Conservation (phyloP, 1,140 invertebrate species). For the Camponotus vicinus region DNA sequence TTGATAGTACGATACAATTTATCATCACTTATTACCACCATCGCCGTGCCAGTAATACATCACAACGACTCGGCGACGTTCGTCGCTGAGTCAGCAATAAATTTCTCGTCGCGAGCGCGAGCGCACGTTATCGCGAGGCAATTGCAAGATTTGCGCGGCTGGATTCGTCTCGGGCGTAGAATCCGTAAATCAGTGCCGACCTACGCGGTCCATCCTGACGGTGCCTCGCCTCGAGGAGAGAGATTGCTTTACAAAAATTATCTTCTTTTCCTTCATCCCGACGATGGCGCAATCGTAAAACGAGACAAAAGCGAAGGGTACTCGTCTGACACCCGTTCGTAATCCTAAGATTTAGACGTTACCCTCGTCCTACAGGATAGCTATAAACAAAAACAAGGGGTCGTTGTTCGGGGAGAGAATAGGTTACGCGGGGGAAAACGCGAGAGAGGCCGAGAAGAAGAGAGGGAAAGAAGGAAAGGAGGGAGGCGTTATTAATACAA, state of each 20-base stretch:
- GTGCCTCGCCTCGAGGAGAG: conserved; percentile 46
- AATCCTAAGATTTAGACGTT: conserved; percentile 81
- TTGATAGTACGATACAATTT: conserved; percentile 53
- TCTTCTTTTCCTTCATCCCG: conserved; percentile 50
- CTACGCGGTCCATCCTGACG: conserved; percentile 44
- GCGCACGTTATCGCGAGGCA: conserved; percentile 59
- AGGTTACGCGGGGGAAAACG: conserved; percentile 63
- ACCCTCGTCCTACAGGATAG: conserved; percentile 73
- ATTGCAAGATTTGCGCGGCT: conserved; percentile 60
- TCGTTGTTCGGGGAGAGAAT: conserved; percentile 66
- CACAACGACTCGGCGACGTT: conserved; percentile 61
- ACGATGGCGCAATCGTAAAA: conserved; percentile 70
- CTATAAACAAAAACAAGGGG: conserved; percentile 77
- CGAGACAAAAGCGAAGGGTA: conserved; percentile 65
- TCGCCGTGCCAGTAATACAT: conserved; percentile 55
- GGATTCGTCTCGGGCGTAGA: conserved; percentile 62
- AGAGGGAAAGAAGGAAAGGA: neutral
- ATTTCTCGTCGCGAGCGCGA: conserved; percentile 56
- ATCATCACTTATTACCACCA: conserved; percentile 61
- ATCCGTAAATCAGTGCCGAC: conserved; percentile 60
- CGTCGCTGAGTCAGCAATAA: conserved; percentile 63
- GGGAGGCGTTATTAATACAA: conserved; percentile 80
- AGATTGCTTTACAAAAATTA: conserved; percentile 67
- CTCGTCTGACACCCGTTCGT: conserved; percentile 75
- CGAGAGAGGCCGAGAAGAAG: neutral